These are phyloP conservation scores for Macrophya annulata DNA, from an alignment of 2,888 invertebrate species.

Conservation along the genomic window DNA sequence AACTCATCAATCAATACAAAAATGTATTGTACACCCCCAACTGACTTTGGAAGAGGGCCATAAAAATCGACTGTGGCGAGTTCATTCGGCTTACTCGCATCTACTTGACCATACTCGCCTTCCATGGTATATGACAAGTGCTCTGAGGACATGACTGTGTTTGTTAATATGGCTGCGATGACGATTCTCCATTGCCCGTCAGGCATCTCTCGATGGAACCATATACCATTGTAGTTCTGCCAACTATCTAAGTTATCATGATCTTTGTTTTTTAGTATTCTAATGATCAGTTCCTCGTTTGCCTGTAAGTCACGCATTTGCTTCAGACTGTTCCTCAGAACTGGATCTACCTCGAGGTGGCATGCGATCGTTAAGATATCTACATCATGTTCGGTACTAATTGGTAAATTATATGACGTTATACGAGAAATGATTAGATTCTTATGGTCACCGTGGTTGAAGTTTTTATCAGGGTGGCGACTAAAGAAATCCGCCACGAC, in stretches of 20 bases:
- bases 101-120: background rate
- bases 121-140: background rate
- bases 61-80: conserved; percentile 16
- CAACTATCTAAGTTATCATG: background rate
- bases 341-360: background rate
- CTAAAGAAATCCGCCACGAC: conserved; percentile 62
- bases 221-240: background rate
- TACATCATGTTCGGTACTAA: background rate
- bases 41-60: conserved; percentile 10
- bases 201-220: conserved; percentile 6
- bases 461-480: conserved; percentile 56
- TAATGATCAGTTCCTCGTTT: background rate
- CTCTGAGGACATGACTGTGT: background rate
- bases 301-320: background rate
- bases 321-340: background rate
- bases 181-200: background rate
- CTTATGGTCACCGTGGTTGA: background rate
- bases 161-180: background rate
- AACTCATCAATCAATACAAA: conserved; percentile 65
- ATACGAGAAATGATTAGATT: background rate
- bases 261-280: background rate
- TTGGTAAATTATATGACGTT: background rate
- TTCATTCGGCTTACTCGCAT: background rate
- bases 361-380: background rate
- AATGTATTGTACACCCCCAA: conserved; percentile 59